Conservation (phyloP, 2,888 invertebrate genomes). For the Chorisops tibialis region DNA sequence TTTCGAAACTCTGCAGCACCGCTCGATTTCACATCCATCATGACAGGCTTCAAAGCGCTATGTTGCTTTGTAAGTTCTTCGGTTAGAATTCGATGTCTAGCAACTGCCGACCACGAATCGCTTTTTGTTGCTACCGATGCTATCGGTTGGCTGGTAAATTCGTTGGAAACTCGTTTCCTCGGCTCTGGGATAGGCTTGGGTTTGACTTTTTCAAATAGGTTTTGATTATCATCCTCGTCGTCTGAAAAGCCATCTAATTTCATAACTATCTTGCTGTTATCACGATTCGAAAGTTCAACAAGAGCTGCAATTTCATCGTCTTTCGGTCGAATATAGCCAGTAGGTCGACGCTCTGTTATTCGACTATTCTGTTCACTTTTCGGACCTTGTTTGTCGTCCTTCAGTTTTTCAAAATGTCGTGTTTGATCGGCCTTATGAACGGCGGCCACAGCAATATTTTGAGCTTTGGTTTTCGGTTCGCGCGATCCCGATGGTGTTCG, state of each 20-base stretch:
- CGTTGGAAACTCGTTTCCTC: constrained; percentile 7
- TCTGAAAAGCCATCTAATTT: constrained; percentile 24
- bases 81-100: constrained; percentile 53
- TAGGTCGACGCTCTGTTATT: constrained; percentile 21
- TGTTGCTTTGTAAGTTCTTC: constrained; percentile 46
- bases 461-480: constrained; percentile 1
- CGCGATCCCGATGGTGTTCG: background rate
- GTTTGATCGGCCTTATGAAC: constrained; percentile 5
- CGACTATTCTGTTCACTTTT: background rate
- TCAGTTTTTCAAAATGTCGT: constrained; percentile 20
- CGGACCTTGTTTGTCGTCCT: constrained; percentile 1
- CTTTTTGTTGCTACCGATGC: constrained; percentile 17
- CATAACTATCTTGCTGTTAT: background rate
- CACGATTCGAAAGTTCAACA: background rate
- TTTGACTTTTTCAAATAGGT: constrained; percentile 15
- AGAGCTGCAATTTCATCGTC: constrained; percentile 21
- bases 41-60: constrained; percentile 26
- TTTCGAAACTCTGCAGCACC: constrained; percentile 35
- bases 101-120: constrained; percentile 57
- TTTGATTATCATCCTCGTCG: constrained; percentile 33
- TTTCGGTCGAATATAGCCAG: constrained; percentile 16
- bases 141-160: constrained; percentile 11
- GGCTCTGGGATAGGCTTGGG: constrained; percentile 3
- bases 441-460: background rate
- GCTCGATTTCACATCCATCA: constrained; percentile 27